phyloP scores from a whole-genome alignment of 1,140 invertebrate genomes.

The Drosophila ogumai region DNA sequence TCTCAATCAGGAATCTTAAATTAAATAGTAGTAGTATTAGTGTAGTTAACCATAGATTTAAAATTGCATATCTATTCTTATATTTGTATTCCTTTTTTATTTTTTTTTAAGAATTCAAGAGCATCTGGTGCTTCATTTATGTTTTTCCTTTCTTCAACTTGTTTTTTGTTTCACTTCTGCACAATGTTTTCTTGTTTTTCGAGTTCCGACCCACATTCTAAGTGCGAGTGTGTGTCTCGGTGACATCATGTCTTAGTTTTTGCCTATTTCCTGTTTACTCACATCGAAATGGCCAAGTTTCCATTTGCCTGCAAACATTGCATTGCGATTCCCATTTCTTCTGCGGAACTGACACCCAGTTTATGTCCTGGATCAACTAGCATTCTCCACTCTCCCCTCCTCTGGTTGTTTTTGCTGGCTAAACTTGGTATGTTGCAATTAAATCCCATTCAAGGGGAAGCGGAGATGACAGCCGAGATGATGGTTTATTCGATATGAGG shows the following conservation, averaged over 20 bases:
- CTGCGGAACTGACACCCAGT: constrained; percentile 42
- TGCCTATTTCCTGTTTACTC: constrained; percentile 49
- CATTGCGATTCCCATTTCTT: constrained; percentile 41
- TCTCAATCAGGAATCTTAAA: not conserved
- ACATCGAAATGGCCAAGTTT: constrained; percentile 21
- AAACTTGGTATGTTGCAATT: constrained; percentile 49
- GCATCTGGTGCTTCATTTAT: constrained; percentile 20
- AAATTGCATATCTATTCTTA: not conserved
- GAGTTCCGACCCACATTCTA: constrained; percentile 3
- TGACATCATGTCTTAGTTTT: constrained; percentile 27
- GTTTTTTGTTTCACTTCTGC: constrained; percentile 8
- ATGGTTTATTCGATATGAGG: constrained; percentile 13
- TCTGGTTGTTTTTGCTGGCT: constrained; percentile 26
- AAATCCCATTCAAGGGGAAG: constrained; percentile 30
- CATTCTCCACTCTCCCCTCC: not conserved
- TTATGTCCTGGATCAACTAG: constrained; percentile 45
- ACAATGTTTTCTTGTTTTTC: constrained; percentile 32
- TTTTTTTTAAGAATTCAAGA: not conserved
- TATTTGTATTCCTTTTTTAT: not conserved
- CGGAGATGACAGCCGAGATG: constrained; percentile 15
- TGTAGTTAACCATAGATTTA: not conserved
- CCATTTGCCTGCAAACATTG: constrained; percentile 4
- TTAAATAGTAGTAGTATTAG: not conserved
- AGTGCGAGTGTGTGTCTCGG: not conserved
- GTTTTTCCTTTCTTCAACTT: not conserved